Conservation (phyloP, 1,140 invertebrate genomes). For the Lerema accius region DNA sequence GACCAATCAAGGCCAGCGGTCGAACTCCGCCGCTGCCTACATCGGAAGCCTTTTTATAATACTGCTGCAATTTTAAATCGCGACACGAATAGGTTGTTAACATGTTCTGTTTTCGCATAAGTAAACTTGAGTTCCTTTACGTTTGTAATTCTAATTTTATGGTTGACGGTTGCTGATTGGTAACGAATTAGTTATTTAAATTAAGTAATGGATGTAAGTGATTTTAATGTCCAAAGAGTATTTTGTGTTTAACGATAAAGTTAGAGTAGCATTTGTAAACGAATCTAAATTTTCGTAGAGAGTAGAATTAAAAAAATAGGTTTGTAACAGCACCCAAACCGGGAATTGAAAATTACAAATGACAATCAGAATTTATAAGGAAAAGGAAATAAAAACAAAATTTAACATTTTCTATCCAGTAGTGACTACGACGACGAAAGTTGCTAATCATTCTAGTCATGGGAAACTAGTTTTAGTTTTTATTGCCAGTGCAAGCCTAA, state of each 20-base stretch:
- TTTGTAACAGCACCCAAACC: too few relatives aligned
- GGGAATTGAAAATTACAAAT: too few relatives aligned
- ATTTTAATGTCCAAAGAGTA: too few relatives aligned
- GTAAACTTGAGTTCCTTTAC: too few relatives aligned
- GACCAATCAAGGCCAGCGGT: constrained; percentile 58
- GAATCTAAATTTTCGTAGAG: too few relatives aligned
- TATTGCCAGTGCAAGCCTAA: constrained; percentile 51
- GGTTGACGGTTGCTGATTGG: too few relatives aligned
- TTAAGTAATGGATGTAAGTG: too few relatives aligned
- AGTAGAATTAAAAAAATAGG: too few relatives aligned
- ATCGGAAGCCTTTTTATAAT: constrained; percentile 36
- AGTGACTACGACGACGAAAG: constrained; percentile 1
- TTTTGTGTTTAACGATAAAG: too few relatives aligned
- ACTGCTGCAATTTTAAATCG: constrained; percentile 29
- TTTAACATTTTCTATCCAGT: not conserved
- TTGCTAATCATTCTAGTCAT: constrained; percentile 64
- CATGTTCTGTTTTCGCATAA: constrained; percentile 1
- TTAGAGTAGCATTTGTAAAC: too few relatives aligned
- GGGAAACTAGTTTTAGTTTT: constrained; percentile 70
- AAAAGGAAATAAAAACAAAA: not conserved
- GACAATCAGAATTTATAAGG: too few relatives aligned
- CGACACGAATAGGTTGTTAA: constrained; percentile 32
- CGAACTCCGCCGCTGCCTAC: constrained; percentile 41
- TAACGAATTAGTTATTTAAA: too few relatives aligned
- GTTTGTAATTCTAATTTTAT: constrained; percentile 12